Conservation (phyloP, 30 jellyfish, hydroid and myxozoan genomes). For the Aurelia aurita complex sp. Pacific region DNA sequence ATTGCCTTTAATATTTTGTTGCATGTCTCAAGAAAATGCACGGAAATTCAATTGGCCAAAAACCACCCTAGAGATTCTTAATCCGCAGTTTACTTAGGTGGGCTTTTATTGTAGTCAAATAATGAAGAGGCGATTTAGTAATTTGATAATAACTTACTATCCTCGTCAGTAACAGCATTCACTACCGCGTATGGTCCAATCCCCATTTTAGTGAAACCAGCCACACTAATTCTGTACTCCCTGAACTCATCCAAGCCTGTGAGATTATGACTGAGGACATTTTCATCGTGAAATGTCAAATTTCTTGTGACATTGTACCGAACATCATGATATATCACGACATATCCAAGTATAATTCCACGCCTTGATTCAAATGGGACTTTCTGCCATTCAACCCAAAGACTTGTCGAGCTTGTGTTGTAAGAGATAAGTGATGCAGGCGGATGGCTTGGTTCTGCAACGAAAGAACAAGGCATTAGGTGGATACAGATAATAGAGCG, state of each 20-base stretch:
- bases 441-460: conserved; percentile 38
- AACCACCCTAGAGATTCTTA: no score
- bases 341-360: conserved; percentile 52
- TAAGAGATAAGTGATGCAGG: conserved; percentile 39
- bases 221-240: conserved; percentile 42
- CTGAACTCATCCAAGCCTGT: conserved; percentile 60
- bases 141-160: conserved; percentile 22
- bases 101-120: no score
- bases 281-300: conserved; percentile 29
- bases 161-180: conserved; percentile 55
- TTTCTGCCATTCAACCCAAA: conserved; percentile 62
- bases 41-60: no score
- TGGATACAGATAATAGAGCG: no score
- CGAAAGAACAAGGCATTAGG: background rate
- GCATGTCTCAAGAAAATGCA: no score
- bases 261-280: conserved; percentile 27
- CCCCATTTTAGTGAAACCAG: conserved; percentile 58
- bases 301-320: conserved; percentile 32
- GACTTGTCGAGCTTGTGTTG: conserved; percentile 70
- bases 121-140: no score
- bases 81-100: no score
- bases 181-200: conserved; percentile 40
- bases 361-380: conserved; percentile 48
- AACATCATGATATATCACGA: conserved; percentile 15
- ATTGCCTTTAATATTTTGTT: no score